phyloP scores from a whole-genome alignment of 2,888 invertebrate species.

The Bugula neritina region DNA sequence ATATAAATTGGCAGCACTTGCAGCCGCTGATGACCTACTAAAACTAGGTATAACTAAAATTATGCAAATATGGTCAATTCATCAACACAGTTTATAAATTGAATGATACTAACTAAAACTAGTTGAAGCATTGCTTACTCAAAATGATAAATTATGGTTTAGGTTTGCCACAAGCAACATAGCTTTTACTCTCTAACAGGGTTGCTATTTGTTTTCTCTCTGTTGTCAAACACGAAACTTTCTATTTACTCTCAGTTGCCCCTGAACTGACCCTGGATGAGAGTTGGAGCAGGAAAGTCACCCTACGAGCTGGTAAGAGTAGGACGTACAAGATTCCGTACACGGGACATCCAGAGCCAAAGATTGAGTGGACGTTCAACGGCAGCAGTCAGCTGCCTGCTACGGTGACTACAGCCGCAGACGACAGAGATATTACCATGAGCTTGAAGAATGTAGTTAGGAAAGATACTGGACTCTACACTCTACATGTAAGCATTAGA shows the following conservation, averaged over 20 bases:
- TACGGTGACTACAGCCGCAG: neutral
- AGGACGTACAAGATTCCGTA: conserved; percentile 21
- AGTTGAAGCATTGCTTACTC: too few relatives aligned
- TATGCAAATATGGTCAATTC: too few relatives aligned
- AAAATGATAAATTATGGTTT: too few relatives aligned
- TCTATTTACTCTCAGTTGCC: conserved; percentile 32
- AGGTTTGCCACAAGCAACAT: too few relatives aligned
- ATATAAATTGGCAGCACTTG: too few relatives aligned
- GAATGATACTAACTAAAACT: too few relatives aligned
- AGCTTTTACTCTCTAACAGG: too few relatives aligned
- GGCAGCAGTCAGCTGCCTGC: neutral
- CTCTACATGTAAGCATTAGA: neutral
- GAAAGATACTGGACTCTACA: conserved; percentile 11
- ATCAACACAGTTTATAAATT: too few relatives aligned
- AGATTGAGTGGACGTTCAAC: conserved; percentile 32
- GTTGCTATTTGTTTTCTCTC: too few relatives aligned
- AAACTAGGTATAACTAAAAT: too few relatives aligned
- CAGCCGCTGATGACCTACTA: too few relatives aligned
- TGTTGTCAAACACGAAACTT: too few relatives aligned
- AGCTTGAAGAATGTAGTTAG: conserved; percentile 14
- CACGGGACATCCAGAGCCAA: conserved; percentile 34
- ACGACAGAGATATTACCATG: conserved; percentile 16
- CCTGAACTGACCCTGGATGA: conserved; percentile 33
- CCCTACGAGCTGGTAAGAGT: conserved; percentile 11
- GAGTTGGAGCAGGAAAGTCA: conserved; percentile 31